phyloP scores from a whole-genome alignment of 2,113 vertebrate genomes.

The Irena cyanogastra region DNA sequence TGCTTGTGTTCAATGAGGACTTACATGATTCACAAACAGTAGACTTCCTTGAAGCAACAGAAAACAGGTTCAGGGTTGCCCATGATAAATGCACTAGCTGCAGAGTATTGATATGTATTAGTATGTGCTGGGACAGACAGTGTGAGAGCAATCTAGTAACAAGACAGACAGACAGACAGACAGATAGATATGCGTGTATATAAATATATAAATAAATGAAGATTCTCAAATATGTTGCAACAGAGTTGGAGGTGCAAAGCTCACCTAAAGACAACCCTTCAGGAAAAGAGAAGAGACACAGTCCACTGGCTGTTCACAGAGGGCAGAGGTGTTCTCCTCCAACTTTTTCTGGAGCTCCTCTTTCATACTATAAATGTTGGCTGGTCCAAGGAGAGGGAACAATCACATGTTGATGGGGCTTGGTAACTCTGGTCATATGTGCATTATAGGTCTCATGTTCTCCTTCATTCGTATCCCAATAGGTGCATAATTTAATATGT shows the following conservation, averaged over 20 bases:
- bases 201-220: neutral
- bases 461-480: neutral
- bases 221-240: neutral
- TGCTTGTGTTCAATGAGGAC: neutral
- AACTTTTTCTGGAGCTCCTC: neutral
- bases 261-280: neutral
- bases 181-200: neutral
- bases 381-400: neutral
- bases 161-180: neutral
- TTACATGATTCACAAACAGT: neutral
- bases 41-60: neutral
- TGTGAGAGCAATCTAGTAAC: neutral
- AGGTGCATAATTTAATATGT: neutral
- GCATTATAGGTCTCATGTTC: neutral
- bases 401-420: neutral
- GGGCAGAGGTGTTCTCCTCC: neutral
- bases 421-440: neutral
- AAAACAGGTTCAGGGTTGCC: neutral
- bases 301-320: neutral
- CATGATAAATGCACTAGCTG: neutral
- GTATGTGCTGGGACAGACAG: neutral
- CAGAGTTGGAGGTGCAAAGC: neutral
- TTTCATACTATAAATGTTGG: neutral
- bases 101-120: neutral
- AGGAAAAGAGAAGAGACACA: neutral